A percentile compares a stretch with the other conserved stretches of the same genome.
Evolutionary conservation across 2,797 vertebrate species (phyloP).

Genomic region (Menidia menidia): DNA sequence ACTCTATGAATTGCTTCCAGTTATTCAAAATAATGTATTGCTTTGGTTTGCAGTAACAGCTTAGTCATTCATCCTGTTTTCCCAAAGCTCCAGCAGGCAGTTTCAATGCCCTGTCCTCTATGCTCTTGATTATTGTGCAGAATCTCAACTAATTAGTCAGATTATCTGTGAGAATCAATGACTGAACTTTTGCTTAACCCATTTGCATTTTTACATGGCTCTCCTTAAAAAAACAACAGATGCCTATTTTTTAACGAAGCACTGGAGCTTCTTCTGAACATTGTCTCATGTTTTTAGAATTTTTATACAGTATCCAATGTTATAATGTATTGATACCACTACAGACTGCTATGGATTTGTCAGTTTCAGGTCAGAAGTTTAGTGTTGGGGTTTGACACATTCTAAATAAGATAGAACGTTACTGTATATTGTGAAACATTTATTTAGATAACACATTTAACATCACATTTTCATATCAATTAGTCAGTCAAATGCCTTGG

Average conservation of each 20-base stretch:
- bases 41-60: background rate
- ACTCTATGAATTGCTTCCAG: background rate
- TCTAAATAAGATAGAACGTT: constrained; percentile 1
- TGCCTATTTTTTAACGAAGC: background rate
- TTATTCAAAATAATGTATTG: background rate
- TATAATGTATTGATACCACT: background rate
- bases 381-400: background rate
- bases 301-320: background rate
- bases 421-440: background rate
- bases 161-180: background rate
- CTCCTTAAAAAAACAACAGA: background rate
- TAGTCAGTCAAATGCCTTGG: constrained; percentile 26
- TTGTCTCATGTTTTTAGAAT: too few relatives aligned
- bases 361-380: background rate
- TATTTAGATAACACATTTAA: background rate
- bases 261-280: background rate
- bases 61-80: background rate
- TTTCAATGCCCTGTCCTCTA: background rate
- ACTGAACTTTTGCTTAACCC: background rate
- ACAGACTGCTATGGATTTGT: background rate
- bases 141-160: background rate
- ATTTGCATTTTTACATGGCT: background rate
- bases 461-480: background rate
- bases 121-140: background rate
- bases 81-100: background rate